These are phyloP conservation scores for Xenopus borealis DNA, from an alignment of 2,113 vertebrate species.

Conservation along the genomic window DNA sequence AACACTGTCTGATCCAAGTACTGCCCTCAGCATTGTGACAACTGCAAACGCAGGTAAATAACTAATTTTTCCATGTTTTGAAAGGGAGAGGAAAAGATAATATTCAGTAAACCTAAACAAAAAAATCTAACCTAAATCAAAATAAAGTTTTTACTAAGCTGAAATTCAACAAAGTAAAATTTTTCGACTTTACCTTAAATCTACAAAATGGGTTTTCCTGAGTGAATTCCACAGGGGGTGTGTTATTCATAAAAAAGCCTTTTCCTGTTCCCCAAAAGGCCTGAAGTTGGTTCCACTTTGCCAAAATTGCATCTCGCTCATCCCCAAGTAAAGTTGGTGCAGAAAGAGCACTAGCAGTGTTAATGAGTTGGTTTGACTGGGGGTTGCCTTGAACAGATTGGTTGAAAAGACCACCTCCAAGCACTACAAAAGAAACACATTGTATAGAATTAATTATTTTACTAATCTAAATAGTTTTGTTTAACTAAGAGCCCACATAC, in stretches of 20 bases:
- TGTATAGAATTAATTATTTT: neutral
- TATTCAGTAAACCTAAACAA: too few species aligned
- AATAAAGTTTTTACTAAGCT: too few species aligned
- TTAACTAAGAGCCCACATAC: neutral
- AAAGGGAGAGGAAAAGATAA: too few species aligned
- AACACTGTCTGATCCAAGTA: too few species aligned
- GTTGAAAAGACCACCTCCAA: conserved; percentile 82
- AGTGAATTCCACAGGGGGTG: conserved; percentile 87
- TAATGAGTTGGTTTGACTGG: conserved; percentile 89
- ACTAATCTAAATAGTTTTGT: neutral
- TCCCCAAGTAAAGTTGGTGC: conserved; percentile 88
- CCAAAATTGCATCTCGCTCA: conserved; percentile 91
- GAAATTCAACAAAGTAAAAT: too few species aligned
- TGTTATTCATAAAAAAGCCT: conserved; percentile 89
- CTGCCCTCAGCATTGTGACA: too few species aligned
- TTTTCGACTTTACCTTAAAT: conserved; percentile 80
- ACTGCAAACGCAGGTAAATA: too few species aligned
- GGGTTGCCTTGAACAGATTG: conserved; percentile 76
- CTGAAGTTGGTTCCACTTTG: conserved; percentile 98
- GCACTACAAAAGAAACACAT: conserved; percentile 44
- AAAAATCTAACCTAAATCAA: too few species aligned
- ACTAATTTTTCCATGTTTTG: too few species aligned
- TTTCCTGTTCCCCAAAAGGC: conserved; percentile 97
- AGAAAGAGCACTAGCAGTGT: conserved; percentile 91
- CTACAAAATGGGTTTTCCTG: conserved; percentile 96